Evolutionary conservation across 2,888 invertebrate species (phyloP), one percentile per base, ranked within the genome.

Genomic region (Rhorus exstirpatorius): DNA sequence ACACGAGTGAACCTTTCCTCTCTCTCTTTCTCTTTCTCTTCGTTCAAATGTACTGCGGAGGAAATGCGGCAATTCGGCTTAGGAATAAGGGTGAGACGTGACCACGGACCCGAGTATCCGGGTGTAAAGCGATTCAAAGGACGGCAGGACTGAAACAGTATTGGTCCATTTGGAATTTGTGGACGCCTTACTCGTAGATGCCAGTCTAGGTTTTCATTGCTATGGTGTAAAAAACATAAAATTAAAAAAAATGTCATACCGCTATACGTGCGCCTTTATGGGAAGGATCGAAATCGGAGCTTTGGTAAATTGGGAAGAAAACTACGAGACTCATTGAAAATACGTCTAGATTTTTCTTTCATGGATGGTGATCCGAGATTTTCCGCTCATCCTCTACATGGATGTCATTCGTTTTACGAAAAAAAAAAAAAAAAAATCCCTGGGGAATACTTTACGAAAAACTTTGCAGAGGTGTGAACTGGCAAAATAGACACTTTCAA

Each of bases 11-110:
- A 41, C 10, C 12, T 35, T 38, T 12, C 49, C 76, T 12, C 17
- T 55, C 44, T 35, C 12, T 58, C 14, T 58, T 24, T 12, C n/a
- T 58, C 17, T 49, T 17, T 24, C 44, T 58, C 44, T 41, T 31
- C n/a, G 49, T 58, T 44, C 24, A 53, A n/a, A 38, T 78, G 51
- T 46, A 35, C 75, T 75, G 68, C 75, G 38, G 75, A 70, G 80
- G 68, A 80, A 80, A 70, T 75, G 80, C 75, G 55, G 55, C 80
- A 70, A 80, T 75, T 55, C 80, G 55, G 68, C 70, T 80, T 63
- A 63, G 80, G 75, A 80, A 75, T 80, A 68, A 63, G 74, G 55
- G 68, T 17, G 67, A 68, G 61, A 80, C 80, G 75, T 75, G 75
- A 80, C 75, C 80, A 70, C 68, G 63, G 53, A 49, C 46, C 75